Evolutionary conservation across 64 coral and sea anemone genomes (phyloP).

Genomic region (Acropora tenuis): DNA sequence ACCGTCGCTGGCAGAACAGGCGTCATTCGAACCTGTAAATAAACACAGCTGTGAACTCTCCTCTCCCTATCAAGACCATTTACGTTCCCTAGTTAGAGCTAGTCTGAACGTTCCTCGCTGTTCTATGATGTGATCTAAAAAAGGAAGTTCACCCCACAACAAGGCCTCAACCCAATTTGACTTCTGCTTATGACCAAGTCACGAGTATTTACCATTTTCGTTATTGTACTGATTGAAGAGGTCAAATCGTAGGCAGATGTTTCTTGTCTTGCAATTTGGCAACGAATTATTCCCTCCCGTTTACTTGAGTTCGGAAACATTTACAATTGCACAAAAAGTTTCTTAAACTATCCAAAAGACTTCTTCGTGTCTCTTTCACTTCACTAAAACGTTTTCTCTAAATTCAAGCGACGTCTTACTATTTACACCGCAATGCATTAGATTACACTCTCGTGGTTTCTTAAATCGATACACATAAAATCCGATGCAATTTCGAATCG

Average conservation of each 20-base stretch:
- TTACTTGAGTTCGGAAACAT: neutral
- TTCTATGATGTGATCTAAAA: neutral
- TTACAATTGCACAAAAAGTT: neutral
- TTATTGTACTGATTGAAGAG: too few species aligned
- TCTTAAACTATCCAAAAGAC: too few species aligned
- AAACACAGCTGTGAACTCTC: too few species aligned
- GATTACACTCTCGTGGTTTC: neutral
- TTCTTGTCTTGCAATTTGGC: neutral
- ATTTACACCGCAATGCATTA: constrained; percentile 45
- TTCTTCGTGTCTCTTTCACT: neutral
- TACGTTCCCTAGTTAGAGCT: neutral
- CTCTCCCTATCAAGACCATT: too few species aligned
- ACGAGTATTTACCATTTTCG: too few species aligned
- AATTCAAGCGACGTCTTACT: neutral
- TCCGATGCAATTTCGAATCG: constrained; percentile 56
- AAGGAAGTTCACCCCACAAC: neutral
- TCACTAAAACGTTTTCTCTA: neutral
- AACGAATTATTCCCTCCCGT: neutral
- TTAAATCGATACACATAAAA: constrained; percentile 63
- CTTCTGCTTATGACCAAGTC: neutral
- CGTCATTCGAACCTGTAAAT: constrained; percentile 8
- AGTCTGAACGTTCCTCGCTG: neutral
- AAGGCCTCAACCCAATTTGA: too few species aligned
- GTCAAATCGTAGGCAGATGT: too few species aligned
- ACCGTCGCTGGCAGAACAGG: neutral